phyloP scores from a whole-genome alignment of 2,113 vertebrate genomes.

The Chaetops frenatus region DNA sequence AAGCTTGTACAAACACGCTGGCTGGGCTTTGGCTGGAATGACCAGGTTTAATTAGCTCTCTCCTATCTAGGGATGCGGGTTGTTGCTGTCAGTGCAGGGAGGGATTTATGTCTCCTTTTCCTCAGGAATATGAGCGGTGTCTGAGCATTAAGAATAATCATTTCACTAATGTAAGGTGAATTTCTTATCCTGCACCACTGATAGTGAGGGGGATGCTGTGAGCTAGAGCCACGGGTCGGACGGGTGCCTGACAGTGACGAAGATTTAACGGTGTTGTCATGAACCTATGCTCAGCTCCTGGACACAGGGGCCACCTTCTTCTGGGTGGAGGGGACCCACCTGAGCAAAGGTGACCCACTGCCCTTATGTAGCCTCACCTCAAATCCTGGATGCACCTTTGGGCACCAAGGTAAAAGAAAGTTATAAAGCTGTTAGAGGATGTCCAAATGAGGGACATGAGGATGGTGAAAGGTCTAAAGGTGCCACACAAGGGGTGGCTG shows the following conservation, averaged over 20 bases:
- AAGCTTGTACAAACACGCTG: background rate
- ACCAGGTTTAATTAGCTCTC: background rate
- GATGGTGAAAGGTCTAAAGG: background rate
- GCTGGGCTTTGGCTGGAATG: background rate
- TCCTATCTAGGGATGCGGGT: background rate
- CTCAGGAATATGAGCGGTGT: background rate
- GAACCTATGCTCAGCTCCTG: background rate
- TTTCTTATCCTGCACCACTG: background rate
- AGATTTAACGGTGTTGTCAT: background rate
- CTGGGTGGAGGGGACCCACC: background rate
- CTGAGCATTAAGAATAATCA: background rate
- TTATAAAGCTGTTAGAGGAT: background rate
- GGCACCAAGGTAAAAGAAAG: background rate
- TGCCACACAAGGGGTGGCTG: background rate
- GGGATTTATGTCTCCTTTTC: conserved; percentile 42
- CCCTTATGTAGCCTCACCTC: background rate
- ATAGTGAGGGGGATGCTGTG: background rate
- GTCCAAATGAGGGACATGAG: background rate
- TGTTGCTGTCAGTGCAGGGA: background rate
- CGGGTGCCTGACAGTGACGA: background rate
- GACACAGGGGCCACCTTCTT: background rate
- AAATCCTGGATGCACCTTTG: background rate
- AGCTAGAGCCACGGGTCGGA: rapidly evolving
- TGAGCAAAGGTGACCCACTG: background rate
- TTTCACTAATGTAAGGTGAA: background rate